Evolutionary conservation across 2,113 vertebrate genomes (phyloP).

Genomic region (Piprites chloris): DNA sequence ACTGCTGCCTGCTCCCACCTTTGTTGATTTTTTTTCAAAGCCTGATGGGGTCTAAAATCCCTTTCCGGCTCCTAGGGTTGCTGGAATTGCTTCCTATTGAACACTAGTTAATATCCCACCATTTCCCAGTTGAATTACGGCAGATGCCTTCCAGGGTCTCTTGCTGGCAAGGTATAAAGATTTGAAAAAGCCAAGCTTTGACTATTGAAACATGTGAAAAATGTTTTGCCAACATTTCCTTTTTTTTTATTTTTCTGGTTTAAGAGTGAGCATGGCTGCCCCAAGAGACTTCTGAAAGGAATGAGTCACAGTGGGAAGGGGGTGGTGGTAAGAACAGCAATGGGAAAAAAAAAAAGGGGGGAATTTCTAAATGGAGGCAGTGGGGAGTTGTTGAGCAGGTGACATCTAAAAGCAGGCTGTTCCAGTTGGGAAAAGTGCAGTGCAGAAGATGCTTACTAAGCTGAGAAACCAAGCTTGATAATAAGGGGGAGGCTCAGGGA

Average conservation of each 20-base stretch:
- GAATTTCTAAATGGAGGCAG: slow-evolving; percentile 2
- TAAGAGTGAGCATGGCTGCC: not conserved
- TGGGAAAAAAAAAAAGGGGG: not conserved
- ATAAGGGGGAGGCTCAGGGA: slow-evolving; percentile 45
- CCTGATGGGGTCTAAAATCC: not conserved
- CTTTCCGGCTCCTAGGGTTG: not conserved
- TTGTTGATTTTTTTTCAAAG: not conserved
- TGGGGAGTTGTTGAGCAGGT: slow-evolving; percentile 32
- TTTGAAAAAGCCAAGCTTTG: not conserved
- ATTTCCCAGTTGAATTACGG: not conserved
- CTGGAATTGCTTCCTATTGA: not conserved
- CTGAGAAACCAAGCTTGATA: slow-evolving; percentile 50
- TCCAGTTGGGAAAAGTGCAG: slow-evolving; percentile 37
- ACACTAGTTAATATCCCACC: not conserved
- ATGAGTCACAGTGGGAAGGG: slow-evolving; percentile 1
- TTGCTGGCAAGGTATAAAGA: not conserved
- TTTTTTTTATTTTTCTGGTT: not conserved
- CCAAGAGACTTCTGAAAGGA: not conserved
- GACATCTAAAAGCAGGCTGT: slow-evolving; percentile 54
- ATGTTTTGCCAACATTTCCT: not conserved
- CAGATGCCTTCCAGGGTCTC: not conserved
- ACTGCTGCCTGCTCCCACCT: not conserved
- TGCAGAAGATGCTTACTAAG: slow-evolving; percentile 36
- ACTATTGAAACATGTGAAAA: not conserved
- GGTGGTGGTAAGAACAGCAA: not conserved